Percentiles rank a stretch among this genome's conserved stretches.
Evolutionary conservation across 2,113 vertebrate species (phyloP).

Genomic region (Thamnophis sirtalis): DNA sequence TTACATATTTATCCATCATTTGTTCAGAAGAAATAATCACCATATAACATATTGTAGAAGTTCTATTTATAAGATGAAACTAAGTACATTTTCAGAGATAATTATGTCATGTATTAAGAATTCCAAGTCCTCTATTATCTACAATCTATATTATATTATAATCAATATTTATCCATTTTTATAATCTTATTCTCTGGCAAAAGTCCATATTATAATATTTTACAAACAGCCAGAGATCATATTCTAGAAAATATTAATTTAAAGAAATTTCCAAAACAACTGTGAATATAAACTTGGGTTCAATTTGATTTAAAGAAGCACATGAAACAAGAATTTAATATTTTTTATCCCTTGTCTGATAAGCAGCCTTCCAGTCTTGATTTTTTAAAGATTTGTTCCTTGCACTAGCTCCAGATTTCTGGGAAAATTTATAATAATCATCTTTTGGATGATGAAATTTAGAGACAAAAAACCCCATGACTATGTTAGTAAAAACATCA

Average conservation of each 20-base stretch:
- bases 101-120: not conserved
- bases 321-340: not conserved
- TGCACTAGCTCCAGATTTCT: not conserved
- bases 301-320: not conserved
- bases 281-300: not conserved
- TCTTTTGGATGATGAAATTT: not conserved
- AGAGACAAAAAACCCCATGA: not conserved
- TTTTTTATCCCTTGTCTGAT: not conserved
- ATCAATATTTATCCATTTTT: not conserved
- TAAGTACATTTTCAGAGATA: not conserved
- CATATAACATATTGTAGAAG: not conserved
- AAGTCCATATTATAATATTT: not conserved
- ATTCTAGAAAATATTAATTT: not conserved
- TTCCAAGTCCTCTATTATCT: not conserved
- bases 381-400: not conserved
- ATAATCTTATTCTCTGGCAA: not conserved
- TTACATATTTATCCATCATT: not conserved
- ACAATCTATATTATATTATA: not conserved
- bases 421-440: not conserved
- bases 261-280: not conserved
- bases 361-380: not conserved
- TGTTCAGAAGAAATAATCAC: not conserved
- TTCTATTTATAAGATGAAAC: not conserved
- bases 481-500: not conserved
- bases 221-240: not conserved